Conservation (phyloP, 2,113 vertebrate species). For the Eidolon helvum region DNA sequence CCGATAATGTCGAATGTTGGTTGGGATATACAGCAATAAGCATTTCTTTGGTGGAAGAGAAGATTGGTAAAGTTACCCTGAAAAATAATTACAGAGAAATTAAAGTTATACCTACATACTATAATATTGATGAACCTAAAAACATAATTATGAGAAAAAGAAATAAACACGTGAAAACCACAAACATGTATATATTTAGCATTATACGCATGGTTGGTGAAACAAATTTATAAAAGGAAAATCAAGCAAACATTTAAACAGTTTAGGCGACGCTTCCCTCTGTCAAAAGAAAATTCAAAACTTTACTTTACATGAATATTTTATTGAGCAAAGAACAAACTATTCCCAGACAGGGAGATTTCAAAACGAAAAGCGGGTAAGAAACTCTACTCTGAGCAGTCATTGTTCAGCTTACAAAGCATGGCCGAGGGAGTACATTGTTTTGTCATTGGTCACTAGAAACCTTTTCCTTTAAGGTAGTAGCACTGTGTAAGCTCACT, state of each 20-base stretch:
- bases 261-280: neutral
- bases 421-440: neutral
- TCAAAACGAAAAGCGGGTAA: neutral
- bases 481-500: too few relatives aligned
- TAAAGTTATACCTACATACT: neutral
- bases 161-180: neutral
- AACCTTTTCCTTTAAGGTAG: too few relatives aligned
- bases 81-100: neutral
- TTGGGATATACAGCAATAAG: neutral
- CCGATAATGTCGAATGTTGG: neutral
- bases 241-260: neutral
- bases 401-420: neutral
- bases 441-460: neutral
- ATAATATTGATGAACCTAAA: neutral
- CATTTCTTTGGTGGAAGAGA: neutral
- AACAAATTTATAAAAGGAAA: neutral
- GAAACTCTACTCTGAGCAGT: neutral
- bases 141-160: neutral
- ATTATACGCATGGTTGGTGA: neutral
- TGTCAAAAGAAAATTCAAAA: neutral
- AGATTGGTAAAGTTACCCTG: neutral
- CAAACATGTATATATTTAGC: neutral
- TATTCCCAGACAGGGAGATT: neutral
- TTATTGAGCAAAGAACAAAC: neutral
- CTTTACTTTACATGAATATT: neutral